Evolutionary conservation across 2,113 vertebrate species (phyloP).

Genomic region (Platycercus adscitus): DNA sequence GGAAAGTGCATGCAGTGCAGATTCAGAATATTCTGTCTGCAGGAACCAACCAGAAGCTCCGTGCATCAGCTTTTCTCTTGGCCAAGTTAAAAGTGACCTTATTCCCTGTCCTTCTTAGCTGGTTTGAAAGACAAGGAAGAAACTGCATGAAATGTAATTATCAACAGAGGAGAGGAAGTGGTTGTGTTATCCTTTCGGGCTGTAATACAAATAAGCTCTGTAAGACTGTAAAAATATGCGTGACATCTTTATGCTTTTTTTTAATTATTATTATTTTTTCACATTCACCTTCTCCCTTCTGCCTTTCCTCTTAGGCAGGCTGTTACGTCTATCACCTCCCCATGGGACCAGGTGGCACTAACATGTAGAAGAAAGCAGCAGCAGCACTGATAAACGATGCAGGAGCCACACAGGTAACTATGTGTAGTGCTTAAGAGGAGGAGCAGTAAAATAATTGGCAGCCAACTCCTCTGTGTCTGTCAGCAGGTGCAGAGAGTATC

Average conservation of each 20-base stretch:
- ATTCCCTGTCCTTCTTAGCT: not conserved
- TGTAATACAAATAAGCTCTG: not conserved
- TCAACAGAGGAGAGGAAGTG: not conserved
- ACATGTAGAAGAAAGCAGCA: not conserved
- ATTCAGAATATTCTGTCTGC: not conserved
- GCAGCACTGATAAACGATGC: not conserved
- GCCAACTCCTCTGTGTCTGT: not conserved
- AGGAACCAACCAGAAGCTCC: not conserved
- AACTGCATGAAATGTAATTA: not conserved
- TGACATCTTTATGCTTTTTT: not conserved
- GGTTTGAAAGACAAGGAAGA: not conserved
- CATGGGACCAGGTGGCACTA: not conserved
- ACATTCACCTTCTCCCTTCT: not conserved
- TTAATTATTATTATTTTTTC: rapidly evolving
- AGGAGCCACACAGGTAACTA: not conserved
- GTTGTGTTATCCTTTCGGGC: not conserved
- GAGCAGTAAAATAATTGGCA: not conserved
- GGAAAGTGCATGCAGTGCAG: constrained; percentile 17
- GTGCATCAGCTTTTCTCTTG: constrained; percentile 10
- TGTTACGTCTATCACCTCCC: not conserved
- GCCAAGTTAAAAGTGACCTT: constrained; percentile 14
- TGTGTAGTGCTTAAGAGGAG: not conserved
- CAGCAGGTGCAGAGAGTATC: not conserved
- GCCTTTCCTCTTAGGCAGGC: not conserved
- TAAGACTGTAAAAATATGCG: rapidly evolving